Conservation (phyloP, 1,140 invertebrate genomes). For the Phocides pigmalion region DNA sequence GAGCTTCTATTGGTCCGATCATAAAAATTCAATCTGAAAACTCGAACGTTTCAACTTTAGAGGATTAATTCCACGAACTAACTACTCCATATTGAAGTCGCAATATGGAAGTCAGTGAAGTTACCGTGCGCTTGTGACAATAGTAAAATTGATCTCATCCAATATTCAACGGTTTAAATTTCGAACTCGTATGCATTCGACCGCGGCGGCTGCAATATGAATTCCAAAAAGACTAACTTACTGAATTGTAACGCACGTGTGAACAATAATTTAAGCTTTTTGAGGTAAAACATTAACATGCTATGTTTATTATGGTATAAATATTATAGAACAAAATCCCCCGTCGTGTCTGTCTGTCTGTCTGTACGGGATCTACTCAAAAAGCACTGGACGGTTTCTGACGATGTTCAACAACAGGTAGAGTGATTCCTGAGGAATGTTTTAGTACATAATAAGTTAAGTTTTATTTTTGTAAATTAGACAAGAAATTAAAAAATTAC, state of each 20-base stretch:
- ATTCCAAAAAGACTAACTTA: constrained; percentile 7
- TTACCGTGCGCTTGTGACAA: constrained; percentile 22
- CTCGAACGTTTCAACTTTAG: neutral
- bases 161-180: constrained; percentile 30
- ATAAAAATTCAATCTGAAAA: constrained; percentile 16
- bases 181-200: constrained; percentile 9
- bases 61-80: constrained; percentile 25
- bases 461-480: too few relatives aligned
- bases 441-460: too few relatives aligned
- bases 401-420: too few relatives aligned
- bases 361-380: too few relatives aligned
- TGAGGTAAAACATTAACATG: neutral
- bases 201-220: constrained; percentile 13
- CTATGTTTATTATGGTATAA: too few relatives aligned
- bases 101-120: constrained; percentile 18
- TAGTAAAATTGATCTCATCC: constrained; percentile 25
- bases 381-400: too few relatives aligned
- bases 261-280: neutral
- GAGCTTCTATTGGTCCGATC: constrained; percentile 13
- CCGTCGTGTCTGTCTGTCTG: too few relatives aligned
- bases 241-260: neutral
- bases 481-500: too few relatives aligned
- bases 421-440: too few relatives aligned
- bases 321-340: too few relatives aligned
- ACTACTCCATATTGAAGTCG: constrained; percentile 16